Evolutionary conservation across 35 echinoderm and acorn worm species (phyloP).

Genomic region (Apostichopus californicus): DNA sequence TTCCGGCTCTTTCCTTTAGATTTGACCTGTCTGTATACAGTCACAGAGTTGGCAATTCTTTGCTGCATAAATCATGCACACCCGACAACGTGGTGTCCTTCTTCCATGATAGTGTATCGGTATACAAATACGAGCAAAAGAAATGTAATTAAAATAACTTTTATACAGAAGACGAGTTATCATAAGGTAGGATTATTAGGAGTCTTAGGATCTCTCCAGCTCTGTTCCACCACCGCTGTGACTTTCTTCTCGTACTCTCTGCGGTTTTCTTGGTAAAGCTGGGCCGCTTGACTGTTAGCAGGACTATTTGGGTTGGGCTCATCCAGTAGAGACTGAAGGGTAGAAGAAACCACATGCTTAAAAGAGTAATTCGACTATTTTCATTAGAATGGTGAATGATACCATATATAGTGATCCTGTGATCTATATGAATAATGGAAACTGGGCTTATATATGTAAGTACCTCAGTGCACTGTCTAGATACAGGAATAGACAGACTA

Average conservation of each 20-base stretch:
- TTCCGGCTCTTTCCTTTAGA: slow-evolving; percentile 5
- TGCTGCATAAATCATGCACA: background rate
- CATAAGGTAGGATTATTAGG: slow-evolving; percentile 24
- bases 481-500: too few species aligned
- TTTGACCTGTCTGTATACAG: background rate
- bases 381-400: too few species aligned
- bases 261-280: slow-evolving; percentile 98
- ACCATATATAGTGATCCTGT: too few species aligned
- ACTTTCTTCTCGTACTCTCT: slow-evolving; percentile 99
- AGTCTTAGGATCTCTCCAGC: slow-evolving; percentile 68
- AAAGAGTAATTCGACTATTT: too few species aligned
- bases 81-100: background rate
- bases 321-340: slow-evolving; percentile 86
- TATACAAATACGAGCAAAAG: slow-evolving; percentile 61
- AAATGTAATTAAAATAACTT: slow-evolving; percentile 34
- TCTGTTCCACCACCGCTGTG: slow-evolving; percentile 84
- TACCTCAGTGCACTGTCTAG: too few species aligned
- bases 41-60: background rate
- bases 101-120: slow-evolving; percentile 47
- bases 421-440: too few species aligned
- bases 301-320: slow-evolving; percentile 99
- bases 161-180: slow-evolving; percentile 42
- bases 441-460: too few species aligned
- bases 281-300: slow-evolving; percentile 94
- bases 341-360: background rate